A percentile compares a stretch with the other conserved stretches of the same genome.
phyloP scores from a whole-genome alignment of 2,888 invertebrate genomes.

The Cyclophora punctaria region DNA sequence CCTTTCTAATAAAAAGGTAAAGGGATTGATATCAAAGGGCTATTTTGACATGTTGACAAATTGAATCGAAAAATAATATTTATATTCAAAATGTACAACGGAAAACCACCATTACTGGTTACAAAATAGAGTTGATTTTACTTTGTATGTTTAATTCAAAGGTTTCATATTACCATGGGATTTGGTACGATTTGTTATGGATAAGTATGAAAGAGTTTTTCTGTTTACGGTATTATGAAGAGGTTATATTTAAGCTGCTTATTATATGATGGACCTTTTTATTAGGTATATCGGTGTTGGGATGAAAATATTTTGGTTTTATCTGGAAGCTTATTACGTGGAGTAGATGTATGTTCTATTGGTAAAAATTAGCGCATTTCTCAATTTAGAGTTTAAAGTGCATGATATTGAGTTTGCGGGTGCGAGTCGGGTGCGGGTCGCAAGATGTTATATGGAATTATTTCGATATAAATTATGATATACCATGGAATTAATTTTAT shows the following conservation, averaged over 20 bases:
- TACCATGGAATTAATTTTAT: no score
- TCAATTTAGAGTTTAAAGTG: no score
- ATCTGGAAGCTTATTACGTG: no score
- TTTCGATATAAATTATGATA: no score
- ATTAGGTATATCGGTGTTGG: neutral
- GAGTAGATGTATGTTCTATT: no score
- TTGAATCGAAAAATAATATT: conserved; percentile 53
- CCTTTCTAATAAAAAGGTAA: conserved; percentile 31
- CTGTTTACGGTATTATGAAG: conserved; percentile 20
- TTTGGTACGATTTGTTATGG: conserved; percentile 56
- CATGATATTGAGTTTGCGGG: no score
- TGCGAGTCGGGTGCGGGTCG: no score
- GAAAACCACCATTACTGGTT: conserved; percentile 10
- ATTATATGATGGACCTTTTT: conserved; percentile 30
- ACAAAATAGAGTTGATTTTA: conserved; percentile 15
- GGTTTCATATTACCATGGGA: conserved; percentile 57
- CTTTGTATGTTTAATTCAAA: conserved; percentile 26
- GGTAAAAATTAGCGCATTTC: no score
- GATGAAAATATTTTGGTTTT: no score
- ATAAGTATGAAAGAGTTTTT: conserved; percentile 42
- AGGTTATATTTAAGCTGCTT: conserved; percentile 35
- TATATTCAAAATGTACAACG: conserved; percentile 8
- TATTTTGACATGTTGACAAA: conserved; percentile 70
- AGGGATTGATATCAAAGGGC: conserved; percentile 66
- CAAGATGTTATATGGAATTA: no score